A percentile compares a stretch with the other conserved stretches of the same genome.
Evolutionary conservation across 2,113 vertebrate genomes (phyloP).

Genomic region (Nanger granti): DNA sequence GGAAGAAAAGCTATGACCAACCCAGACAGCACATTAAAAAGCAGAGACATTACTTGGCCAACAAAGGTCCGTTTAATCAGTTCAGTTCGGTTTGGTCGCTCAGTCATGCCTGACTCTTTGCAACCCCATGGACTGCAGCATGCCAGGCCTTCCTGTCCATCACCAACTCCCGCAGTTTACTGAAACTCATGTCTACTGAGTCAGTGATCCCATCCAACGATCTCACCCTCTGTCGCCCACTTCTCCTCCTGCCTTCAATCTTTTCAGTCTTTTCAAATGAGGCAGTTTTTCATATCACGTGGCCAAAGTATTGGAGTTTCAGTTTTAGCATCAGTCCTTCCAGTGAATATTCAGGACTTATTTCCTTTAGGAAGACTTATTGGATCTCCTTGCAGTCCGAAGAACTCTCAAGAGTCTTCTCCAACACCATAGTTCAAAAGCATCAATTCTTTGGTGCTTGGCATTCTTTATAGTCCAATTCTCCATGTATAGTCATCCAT

Average conservation of each 20-base stretch:
- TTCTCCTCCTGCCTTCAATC: background rate
- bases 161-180: background rate
- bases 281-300: background rate
- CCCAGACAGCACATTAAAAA: background rate
- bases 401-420: background rate
- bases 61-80: background rate
- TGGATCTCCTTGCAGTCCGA: background rate
- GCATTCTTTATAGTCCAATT: background rate
- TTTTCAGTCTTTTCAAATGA: background rate
- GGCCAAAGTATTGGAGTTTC: background rate
- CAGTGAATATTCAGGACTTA: background rate
- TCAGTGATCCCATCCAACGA: background rate
- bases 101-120: background rate
- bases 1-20: background rate
- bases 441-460: background rate
- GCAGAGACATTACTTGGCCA: background rate
- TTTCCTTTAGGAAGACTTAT: background rate
- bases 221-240: fast-evolving
- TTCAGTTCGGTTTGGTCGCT: background rate
- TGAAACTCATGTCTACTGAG: background rate
- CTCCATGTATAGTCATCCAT: background rate
- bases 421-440: background rate
- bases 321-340: background rate
- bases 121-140: background rate
- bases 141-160: background rate